Evolutionary conservation across 2,888 invertebrate genomes (phyloP).

Genomic region (Sinopyrophorus schimmeli): DNA sequence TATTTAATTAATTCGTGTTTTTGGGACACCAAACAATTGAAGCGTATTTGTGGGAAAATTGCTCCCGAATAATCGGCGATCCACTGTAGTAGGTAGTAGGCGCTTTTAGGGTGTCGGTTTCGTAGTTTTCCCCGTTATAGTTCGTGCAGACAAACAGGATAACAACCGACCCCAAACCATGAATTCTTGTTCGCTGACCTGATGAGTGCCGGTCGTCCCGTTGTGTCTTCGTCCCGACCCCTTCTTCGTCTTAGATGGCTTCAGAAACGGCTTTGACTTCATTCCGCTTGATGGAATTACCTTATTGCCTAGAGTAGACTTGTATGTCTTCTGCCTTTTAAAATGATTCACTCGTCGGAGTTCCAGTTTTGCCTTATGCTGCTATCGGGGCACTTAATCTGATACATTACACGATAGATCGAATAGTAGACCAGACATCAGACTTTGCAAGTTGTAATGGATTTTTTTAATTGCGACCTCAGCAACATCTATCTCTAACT

Average conservation of each 20-base stretch:
- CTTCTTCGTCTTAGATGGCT: constrained; percentile 15
- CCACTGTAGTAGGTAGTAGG: no score
- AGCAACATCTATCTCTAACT: no score
- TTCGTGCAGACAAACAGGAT: constrained; percentile 15
- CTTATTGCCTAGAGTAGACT: constrained; percentile 18
- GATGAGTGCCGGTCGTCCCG: constrained; percentile 25
- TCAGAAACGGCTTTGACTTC: constrained; percentile 20
- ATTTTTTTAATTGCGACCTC: no score
- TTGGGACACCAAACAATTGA: no score
- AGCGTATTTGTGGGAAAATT: no score
- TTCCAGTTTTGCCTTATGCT: constrained; percentile 23
- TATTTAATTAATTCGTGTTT: no score
- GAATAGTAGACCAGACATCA: no score
- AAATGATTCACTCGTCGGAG: constrained; percentile 22
- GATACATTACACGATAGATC: no score
- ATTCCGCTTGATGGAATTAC: constrained; percentile 27
- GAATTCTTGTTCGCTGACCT: constrained; percentile 27
- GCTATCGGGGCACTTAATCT: no score
- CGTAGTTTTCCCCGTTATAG: constrained; percentile 12
- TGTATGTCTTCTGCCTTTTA: constrained; percentile 22
- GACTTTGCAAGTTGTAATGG: background rate
- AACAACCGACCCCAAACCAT: constrained; percentile 22
- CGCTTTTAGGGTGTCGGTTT: background rate
- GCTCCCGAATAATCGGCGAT: no score
- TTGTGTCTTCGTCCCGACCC: constrained; percentile 15